These are phyloP conservation scores for Ophion slaviceki DNA, from an alignment of 2,888 invertebrate species.

Conservation along the genomic window DNA sequence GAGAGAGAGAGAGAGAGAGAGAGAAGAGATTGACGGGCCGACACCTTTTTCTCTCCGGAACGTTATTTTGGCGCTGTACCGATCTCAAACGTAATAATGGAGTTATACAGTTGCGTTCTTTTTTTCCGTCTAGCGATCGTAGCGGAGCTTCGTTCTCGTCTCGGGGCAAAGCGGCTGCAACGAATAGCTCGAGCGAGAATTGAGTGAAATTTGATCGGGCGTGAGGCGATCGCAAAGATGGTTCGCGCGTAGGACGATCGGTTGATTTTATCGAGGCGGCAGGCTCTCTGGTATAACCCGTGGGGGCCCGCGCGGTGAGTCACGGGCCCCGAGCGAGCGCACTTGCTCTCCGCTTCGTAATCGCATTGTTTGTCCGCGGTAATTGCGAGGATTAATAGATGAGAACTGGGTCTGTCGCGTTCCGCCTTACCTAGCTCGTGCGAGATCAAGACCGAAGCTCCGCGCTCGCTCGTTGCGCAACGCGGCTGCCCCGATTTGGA, in stretches of 20 bases:
- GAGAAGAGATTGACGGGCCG: conserved; percentile 24
- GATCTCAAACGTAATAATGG: conserved; percentile 39
- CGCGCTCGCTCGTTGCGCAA: conserved; percentile 16
- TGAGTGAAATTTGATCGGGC: background rate
- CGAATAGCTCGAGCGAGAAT: background rate
- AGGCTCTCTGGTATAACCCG: background rate
- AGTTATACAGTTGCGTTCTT: background rate
- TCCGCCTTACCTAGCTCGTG: conserved; percentile 42
- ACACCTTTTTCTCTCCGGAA: background rate
- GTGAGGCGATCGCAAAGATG: background rate
- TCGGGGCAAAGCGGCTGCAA: too few relatives aligned
- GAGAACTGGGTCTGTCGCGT: conserved; percentile 78
- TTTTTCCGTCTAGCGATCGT: background rate
- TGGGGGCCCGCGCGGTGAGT: conserved; percentile 45
- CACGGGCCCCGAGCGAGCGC: conserved; percentile 70
- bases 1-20: background rate
- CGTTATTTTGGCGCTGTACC: background rate
- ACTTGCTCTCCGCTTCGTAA: conserved; percentile 73
- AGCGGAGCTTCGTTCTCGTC: background rate
- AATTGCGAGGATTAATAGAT: conserved; percentile 80
- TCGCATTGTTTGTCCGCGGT: conserved; percentile 77
- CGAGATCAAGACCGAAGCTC: conserved; percentile 44
- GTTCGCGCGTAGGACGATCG: background rate
- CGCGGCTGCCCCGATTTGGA: conserved; percentile 1
- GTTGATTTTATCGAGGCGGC: background rate